Evolutionary conservation across 2,113 vertebrate species (phyloP).

Genomic region (Hemiscyllium ocellatum): DNA sequence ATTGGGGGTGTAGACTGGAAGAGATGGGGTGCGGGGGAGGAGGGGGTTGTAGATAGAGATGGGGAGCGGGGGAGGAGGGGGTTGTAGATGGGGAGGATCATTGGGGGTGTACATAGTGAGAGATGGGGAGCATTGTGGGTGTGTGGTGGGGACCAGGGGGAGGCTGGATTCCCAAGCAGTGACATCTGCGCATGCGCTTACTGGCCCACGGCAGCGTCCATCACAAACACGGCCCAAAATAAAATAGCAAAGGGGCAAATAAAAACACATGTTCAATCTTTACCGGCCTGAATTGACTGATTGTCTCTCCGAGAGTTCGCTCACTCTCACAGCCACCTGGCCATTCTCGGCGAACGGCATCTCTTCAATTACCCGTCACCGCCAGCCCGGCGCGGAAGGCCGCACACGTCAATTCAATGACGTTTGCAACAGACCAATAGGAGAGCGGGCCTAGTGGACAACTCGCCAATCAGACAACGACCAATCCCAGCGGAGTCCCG

Average conservation of each 20-base stretch:
- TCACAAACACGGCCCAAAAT: neutral
- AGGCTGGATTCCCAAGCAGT: no score
- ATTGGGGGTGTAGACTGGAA: no score
- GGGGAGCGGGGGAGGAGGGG: no score
- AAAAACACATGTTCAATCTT: neutral
- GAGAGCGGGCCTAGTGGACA: accelerated
- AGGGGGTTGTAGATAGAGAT: no score
- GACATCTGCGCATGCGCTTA: neutral
- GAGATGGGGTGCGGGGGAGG: no score
- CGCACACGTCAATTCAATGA: neutral
- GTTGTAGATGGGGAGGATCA: no score
- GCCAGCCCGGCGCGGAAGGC: neutral
- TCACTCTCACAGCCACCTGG: neutral
- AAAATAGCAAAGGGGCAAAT: no score
- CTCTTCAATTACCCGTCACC: no score
- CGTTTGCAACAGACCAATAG: neutral
- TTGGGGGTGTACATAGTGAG: no score
- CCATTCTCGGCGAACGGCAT: neutral
- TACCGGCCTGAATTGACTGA: neutral
- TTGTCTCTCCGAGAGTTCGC: neutral
- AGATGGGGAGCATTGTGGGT: no score
- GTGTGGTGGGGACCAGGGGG: no score
- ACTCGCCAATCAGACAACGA: neutral
- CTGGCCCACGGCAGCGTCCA: conserved; percentile 28
- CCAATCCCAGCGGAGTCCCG: neutral